Base-by-base conservation (phyloP, 2,888 invertebrate species). In the Sisyra terminalis region DNA sequence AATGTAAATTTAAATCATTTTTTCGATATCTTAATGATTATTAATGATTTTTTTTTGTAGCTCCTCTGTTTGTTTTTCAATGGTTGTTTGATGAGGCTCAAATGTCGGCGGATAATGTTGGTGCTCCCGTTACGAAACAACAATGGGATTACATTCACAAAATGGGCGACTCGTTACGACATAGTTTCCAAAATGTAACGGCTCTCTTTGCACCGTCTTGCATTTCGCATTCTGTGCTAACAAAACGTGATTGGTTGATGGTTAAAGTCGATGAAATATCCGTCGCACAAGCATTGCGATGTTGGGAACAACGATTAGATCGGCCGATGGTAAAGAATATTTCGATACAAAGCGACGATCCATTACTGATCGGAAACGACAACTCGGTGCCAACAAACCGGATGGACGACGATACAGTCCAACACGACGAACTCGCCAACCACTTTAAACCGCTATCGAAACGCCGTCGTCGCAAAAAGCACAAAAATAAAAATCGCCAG, bases 71-170 rank as follows among this genome's bases (percentile, higher is more conserved):
- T 59, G 81, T 94, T 16, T 88, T 93, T 58, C 93, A 93, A 71
- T 92, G 90, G 77, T 69, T 93, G 40, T 93, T 90, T 59, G 93
- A 94, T 59, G 90, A 92, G 56, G 92, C 92, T 3, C 93, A 93
- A 66, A 79, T 94, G 71, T 78, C 85, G 24, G 89, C 86, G 0
- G 89, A 90, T 59, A 92, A 92, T 53, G 87, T 93, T 2, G 85
- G 87, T 0, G 78, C 87, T 0, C 90, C 90, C 1, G 78, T 86
- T 2, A 83, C 88, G 10, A 82, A 86, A 43, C 79, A 84, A 45
- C 92, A 93, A 55, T 93, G 92, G 92, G 85, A 90, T 53, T 88
- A 88, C 53, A 88, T 93, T 46, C 88, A 92, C 57, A 78, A 81
- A 55, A 84, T 90, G 67, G 92, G 92, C 1, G 78, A 85, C 46